A percentile compares a stretch with the other conserved stretches of the same genome.
Conservation (phyloP, 2,113 vertebrate species). For the Oenanthe melanoleuca region DNA sequence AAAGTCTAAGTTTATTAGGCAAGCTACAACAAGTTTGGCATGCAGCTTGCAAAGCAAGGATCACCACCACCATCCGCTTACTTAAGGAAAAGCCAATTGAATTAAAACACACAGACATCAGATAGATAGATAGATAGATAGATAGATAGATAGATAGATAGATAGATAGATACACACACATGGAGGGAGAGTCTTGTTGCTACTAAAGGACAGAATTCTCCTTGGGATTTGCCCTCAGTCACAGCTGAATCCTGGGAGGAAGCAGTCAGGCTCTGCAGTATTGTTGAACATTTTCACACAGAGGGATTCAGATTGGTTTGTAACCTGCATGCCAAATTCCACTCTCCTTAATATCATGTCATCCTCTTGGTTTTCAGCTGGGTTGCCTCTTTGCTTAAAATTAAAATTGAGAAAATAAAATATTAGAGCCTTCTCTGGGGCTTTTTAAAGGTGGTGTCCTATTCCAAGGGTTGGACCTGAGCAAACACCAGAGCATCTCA, state of each 20-base stretch:
- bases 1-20: not conserved
- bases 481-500: not conserved
- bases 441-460: not conserved
- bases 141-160: too few relatives aligned
- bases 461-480: not conserved
- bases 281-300: not conserved
- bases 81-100: not conserved
- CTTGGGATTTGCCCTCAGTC: not conserved
- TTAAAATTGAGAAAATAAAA: not conserved
- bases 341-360: not conserved
- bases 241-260: not conserved
- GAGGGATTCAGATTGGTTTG: not conserved
- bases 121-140: not conserved
- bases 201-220: not conserved
- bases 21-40: not conserved
- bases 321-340: not conserved
- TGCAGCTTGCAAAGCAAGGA: not conserved
- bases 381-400: not conserved
- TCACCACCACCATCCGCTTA: not conserved
- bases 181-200: accelerated
- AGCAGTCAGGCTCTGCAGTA: not conserved
- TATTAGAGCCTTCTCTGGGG: not conserved
- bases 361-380: not conserved
- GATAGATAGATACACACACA: not conserved
- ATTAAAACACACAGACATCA: not conserved